These are phyloP conservation scores for Silurus glanis DNA, from an alignment of 2,113 vertebrate genomes.

Conservation along the genomic window DNA sequence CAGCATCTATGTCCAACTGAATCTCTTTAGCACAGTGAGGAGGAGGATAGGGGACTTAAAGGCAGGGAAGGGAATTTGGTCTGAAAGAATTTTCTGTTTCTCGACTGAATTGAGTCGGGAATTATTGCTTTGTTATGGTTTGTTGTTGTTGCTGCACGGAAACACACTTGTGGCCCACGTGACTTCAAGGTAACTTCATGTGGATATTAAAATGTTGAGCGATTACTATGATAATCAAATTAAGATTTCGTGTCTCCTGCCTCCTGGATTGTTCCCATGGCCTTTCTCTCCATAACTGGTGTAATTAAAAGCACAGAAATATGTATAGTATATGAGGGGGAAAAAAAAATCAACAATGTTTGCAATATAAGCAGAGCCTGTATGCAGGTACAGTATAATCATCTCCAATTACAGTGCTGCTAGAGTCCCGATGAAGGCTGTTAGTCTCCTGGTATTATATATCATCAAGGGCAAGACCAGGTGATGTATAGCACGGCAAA, in stretches of 20 bases:
- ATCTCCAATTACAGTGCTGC: neutral
- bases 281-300: constrained; percentile 66
- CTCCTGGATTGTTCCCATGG: constrained; percentile 70
- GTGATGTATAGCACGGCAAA: constrained; percentile 49
- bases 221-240: constrained; percentile 76
- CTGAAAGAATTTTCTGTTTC: constrained; percentile 56
- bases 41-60: constrained; percentile 61
- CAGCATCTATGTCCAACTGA: constrained; percentile 68
- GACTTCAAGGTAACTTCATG: constrained; percentile 62
- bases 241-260: constrained; percentile 61
- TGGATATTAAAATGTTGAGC: constrained; percentile 71
- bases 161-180: constrained; percentile 65
- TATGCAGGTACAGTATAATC: constrained; percentile 15
- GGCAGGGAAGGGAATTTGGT: constrained; percentile 58
- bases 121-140: constrained; percentile 46
- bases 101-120: constrained; percentile 60
- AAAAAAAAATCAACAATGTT: constrained; percentile 34
- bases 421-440: constrained; percentile 3
- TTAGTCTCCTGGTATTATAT: constrained; percentile 27
- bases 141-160: constrained; percentile 61
- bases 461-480: constrained; percentile 8
- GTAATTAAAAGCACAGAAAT: constrained; percentile 64
- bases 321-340: neutral
- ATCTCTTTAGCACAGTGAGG: constrained; percentile 70
- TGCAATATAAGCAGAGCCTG: constrained; percentile 18